Conservation (phyloP, 2,113 vertebrate genomes). For the Cichladusa arquata region DNA sequence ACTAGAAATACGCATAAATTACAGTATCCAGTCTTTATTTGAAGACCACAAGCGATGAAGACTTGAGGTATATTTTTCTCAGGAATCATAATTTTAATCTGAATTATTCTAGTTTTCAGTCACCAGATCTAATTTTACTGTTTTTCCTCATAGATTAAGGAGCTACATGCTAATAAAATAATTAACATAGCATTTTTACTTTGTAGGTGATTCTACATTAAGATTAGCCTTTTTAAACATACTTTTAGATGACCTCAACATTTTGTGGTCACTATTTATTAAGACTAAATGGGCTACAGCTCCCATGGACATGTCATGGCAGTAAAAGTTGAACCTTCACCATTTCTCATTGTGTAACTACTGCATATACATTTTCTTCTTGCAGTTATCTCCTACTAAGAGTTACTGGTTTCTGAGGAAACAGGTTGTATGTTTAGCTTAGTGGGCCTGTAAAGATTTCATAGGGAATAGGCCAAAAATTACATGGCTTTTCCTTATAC, state of each 20-base stretch:
- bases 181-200: background rate
- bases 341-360: background rate
- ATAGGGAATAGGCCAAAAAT: background rate
- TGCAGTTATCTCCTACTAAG: background rate
- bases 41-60: background rate
- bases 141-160: background rate
- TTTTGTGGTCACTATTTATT: background rate
- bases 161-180: background rate
- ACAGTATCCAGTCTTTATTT: background rate
- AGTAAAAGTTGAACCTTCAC: background rate
- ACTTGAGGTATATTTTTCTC: background rate
- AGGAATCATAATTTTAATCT: background rate
- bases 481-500: background rate
- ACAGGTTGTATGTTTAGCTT: background rate
- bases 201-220: background rate
- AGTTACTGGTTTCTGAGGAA: background rate
- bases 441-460: background rate
- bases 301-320: background rate
- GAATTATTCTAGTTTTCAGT: background rate
- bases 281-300: background rate
- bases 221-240: background rate
- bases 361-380: background rate
- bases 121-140: background rate
- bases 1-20: background rate
- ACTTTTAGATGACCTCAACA: background rate